Evolutionary conservation across 2,797 vertebrate genomes (phyloP), one percentile per base, ranked within the genome.

Genomic region (Leptodactylus fallax): DNA sequence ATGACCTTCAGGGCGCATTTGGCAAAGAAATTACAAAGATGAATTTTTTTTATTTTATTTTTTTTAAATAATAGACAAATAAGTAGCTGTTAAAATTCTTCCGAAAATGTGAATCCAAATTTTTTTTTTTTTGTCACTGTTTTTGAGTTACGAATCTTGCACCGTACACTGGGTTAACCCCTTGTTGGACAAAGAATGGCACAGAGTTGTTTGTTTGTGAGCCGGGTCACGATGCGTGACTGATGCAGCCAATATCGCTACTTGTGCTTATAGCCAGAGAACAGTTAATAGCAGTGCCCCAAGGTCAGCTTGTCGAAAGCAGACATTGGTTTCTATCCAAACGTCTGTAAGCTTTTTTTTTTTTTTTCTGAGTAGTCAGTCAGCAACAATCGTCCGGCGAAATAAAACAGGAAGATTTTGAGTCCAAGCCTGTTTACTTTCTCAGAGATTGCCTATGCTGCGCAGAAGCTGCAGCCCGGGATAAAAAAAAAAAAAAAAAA

Each of bases 261-360:
- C 93, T 55, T 16, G 69, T 92, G 95, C 94, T 93, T 92, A 90
- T 77, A 93, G 92, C 49, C 93, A 94, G 93, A 94, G 92, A 95
- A 94, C 90, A 79, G 93, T 95, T 93, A 92, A 93, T 94, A 94
- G 95, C 95, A 91, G 90, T 88, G 83, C 90, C 93, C 95, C 95
- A 95, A 95, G 95, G 94, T 95, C 93, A 92, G 94, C 88, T 91
- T 91, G 92, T 92, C 92, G 90, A 95, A 93, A 92, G 92, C 91
- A 90, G 91, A 91, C 94, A 92, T 94, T 94, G 94, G 91, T 92
- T 93, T 90, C 78, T 67, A 91, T 94, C 95, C 95, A 94, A 94
- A 90, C 87, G 90, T 92, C 67, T 88, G 92, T 67, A 36, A 36
- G 67, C 9, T 49, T 81, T 78, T 88, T 94, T 92, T 91, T 95